These are phyloP conservation scores for Carapus acus DNA, from an alignment of 2,797 vertebrate species.

Conservation along the genomic window DNA sequence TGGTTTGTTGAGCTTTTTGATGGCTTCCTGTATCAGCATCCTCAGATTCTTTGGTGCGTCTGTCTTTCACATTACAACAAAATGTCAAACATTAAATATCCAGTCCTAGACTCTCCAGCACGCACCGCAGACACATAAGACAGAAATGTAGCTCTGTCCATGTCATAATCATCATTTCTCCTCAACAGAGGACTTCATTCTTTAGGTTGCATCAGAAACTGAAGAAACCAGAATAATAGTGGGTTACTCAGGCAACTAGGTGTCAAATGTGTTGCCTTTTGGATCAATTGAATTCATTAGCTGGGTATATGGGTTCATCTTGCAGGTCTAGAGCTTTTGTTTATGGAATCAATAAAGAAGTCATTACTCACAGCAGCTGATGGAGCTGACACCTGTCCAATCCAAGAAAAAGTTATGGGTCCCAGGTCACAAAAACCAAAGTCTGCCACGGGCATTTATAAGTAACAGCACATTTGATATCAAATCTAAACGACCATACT, in stretches of 20 bases:
- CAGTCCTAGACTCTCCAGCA: too few relatives aligned
- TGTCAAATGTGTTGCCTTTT: neutral
- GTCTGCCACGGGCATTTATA: neutral
- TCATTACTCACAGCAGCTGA: conserved; percentile 10
- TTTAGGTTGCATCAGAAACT: conserved; percentile 6
- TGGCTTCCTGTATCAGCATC: too few relatives aligned
- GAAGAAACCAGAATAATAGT: conserved; percentile 1
- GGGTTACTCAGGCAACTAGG: conserved; percentile 10
- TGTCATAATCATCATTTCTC: neutral
- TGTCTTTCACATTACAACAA: too few relatives aligned
- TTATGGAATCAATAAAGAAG: conserved; percentile 24
- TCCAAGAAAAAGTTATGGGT: neutral
- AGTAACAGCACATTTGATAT: neutral
- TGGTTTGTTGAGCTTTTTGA: too few relatives aligned
- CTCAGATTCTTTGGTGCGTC: too few relatives aligned
- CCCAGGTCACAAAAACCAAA: neutral
- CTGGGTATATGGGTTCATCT: neutral
- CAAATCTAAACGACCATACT: too few relatives aligned
- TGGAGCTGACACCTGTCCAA: conserved; percentile 4
- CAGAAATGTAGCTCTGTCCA: neutral
- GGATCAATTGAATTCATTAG: conserved; percentile 38
- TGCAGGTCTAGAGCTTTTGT: conserved; percentile 9
- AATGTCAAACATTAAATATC: too few relatives aligned
- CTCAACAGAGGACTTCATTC: neutral
- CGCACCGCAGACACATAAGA: too few relatives aligned